These are phyloP conservation scores for Pheosia tremula DNA, from an alignment of 2,888 invertebrate species.

Conservation along the genomic window DNA sequence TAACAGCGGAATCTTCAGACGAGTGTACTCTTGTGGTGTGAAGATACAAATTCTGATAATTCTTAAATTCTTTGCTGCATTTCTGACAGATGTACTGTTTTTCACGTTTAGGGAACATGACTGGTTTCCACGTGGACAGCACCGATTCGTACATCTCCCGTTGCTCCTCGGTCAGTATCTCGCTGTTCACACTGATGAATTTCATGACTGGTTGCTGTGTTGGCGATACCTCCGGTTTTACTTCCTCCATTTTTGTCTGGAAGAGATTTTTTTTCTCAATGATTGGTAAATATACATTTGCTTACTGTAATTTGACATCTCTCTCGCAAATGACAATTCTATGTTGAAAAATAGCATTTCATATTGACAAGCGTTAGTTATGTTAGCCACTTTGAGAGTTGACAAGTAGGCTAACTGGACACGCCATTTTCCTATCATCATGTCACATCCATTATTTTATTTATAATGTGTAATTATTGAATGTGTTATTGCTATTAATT, in stretches of 20 bases:
- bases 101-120: slow-evolving; percentile 62
- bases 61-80: slow-evolving; percentile 76
- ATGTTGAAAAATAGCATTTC: no score
- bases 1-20: slow-evolving; percentile 69
- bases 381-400: no score
- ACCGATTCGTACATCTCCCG: slow-evolving; percentile 77
- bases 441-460: no score
- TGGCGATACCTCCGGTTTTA: slow-evolving; percentile 24
- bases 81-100: slow-evolving; percentile 72
- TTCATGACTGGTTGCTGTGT: slow-evolving; percentile 52
- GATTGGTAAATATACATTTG: not conserved
- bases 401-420: no score
- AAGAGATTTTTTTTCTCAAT: not conserved
- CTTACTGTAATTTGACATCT: no score
- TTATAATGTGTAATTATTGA: no score
- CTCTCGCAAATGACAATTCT: no score
- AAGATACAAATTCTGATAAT: slow-evolving; percentile 73
- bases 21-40: slow-evolving; percentile 77
- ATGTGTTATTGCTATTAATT: no score
- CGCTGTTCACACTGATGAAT: slow-evolving; percentile 70
- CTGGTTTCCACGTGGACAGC: slow-evolving; percentile 72
- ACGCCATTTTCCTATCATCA: no score
- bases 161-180: slow-evolving; percentile 67
- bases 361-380: no score
- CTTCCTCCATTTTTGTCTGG: slow-evolving; percentile 21